Conservation (phyloP, 2,888 invertebrate species). For the Phanerotoma sp. region DNA sequence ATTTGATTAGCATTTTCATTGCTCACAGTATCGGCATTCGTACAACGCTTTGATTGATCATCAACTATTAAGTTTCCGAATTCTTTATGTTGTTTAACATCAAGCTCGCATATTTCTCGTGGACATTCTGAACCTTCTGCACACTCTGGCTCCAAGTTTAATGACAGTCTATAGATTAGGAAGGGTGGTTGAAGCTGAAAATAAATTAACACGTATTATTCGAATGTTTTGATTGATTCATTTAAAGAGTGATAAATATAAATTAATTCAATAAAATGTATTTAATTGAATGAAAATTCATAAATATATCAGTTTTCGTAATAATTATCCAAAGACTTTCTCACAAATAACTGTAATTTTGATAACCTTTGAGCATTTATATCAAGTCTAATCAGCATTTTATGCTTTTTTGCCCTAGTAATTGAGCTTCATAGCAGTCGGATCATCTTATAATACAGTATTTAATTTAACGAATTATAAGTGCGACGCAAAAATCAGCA, state of each 20-base stretch:
- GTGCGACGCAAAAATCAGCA: no score
- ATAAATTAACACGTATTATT: neutral
- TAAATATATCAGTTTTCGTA: no score
- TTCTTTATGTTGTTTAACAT: slow-evolving; percentile 44
- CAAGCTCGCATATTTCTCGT: slow-evolving; percentile 47
- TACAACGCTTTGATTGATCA: slow-evolving; percentile 46
- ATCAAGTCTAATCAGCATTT: slow-evolving; percentile 1
- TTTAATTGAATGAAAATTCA: no score
- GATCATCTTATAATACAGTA: neutral
- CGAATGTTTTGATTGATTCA: no score
- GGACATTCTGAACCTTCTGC: slow-evolving; percentile 42
- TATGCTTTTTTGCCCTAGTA: neutral
- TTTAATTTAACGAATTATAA: no score
- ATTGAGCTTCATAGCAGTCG: neutral
- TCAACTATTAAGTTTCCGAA: slow-evolving; percentile 40
- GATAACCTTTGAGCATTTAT: neutral
- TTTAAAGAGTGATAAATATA: no score
- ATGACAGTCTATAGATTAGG: slow-evolving; percentile 43
- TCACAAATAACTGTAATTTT: no score
- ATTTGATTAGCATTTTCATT: slow-evolving; percentile 33
- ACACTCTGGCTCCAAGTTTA: slow-evolving; percentile 48
- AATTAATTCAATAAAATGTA: no score
- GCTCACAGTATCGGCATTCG: slow-evolving; percentile 42
- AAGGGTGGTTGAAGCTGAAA: slow-evolving; percentile 44
- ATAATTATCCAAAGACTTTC: no score